Conservation (phyloP, 2,113 vertebrate genomes). For the Heterochromis multidens region DNA sequence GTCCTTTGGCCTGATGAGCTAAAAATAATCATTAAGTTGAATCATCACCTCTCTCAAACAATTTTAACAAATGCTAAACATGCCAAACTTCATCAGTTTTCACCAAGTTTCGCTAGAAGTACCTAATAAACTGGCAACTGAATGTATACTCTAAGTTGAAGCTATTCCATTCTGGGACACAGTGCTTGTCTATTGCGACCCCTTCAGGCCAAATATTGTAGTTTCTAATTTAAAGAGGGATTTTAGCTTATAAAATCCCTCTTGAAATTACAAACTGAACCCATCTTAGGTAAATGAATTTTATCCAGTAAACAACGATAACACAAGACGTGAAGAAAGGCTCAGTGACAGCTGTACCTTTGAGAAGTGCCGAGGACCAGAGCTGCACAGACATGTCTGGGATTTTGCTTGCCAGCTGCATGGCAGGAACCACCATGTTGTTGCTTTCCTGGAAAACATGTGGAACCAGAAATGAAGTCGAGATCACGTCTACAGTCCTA, state of each 20-base stretch:
- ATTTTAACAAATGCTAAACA: too few relatives aligned
- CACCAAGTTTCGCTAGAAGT: background rate
- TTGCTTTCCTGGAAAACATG: conserved; percentile 84
- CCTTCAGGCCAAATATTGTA: conserved; percentile 6
- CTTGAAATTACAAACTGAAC: background rate
- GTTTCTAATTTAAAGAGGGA: background rate
- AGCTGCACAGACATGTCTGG: conserved; percentile 93
- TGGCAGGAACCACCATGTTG: conserved; percentile 93
- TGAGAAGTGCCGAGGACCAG: conserved; percentile 88
- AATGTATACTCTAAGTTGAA: background rate
- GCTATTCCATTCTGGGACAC: background rate
- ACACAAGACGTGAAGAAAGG: background rate
- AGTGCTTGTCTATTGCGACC: background rate
- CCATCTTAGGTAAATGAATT: background rate
- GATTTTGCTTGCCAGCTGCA: conserved; percentile 94
- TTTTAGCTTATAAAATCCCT: background rate
- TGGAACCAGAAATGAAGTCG: background rate
- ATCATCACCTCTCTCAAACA: background rate
- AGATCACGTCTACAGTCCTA: background rate
- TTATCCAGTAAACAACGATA: background rate
- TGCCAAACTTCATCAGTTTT: background rate
- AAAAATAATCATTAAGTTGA: background rate
- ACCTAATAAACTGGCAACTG: background rate
- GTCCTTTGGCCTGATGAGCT: background rate
- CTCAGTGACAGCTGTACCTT: conserved; percentile 70